These are phyloP conservation scores for Drosophila paranaensis DNA, from an alignment of 2,888 invertebrate species.

Conservation along the genomic window DNA sequence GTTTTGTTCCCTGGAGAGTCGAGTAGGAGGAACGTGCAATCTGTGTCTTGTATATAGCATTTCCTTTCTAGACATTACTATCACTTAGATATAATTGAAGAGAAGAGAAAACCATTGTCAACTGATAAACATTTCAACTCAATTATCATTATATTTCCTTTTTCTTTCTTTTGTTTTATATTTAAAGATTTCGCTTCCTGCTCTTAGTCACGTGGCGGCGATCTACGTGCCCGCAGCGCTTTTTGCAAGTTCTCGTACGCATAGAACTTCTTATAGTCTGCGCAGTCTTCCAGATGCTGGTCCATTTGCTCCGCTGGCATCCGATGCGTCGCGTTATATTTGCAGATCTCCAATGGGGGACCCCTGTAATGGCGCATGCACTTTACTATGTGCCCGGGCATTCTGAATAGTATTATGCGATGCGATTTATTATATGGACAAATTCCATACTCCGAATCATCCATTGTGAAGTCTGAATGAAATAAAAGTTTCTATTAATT, in stretches of 20 bases:
- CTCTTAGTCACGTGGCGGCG: conserved; percentile 8
- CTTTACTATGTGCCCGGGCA: conserved; percentile 64
- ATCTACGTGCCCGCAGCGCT: conserved; percentile 31
- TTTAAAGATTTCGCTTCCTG: not conserved
- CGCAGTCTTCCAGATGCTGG: conserved; percentile 73
- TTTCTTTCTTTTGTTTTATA: not conserved
- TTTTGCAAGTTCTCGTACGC: conserved; percentile 46
- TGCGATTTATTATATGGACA: conserved; percentile 63
- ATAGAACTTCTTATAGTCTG: conserved; percentile 63
- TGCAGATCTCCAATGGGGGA: conserved; percentile 77
- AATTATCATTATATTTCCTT: not conserved
- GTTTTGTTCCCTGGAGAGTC: conserved; percentile 39
- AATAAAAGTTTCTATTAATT: not conserved
- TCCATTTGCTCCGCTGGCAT: conserved; percentile 69
- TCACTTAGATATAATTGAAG: conserved; percentile 18
- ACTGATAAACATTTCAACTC: not conserved
- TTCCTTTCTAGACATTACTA: conserved; percentile 46
- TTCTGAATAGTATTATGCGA: conserved; percentile 43
- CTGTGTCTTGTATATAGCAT: conserved; percentile 40
- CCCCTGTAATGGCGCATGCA: conserved; percentile 56
- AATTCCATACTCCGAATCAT: conserved; percentile 32
- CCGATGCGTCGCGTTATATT: conserved; percentile 83
- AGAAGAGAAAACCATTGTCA: not conserved
- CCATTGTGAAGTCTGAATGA: conserved; percentile 29
- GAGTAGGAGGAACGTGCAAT: conserved; percentile 58